Percentiles rank a stretch among this genome's conserved stretches.
Conservation (phyloP, 2,888 invertebrate genomes). For the Byasa hedistus region DNA sequence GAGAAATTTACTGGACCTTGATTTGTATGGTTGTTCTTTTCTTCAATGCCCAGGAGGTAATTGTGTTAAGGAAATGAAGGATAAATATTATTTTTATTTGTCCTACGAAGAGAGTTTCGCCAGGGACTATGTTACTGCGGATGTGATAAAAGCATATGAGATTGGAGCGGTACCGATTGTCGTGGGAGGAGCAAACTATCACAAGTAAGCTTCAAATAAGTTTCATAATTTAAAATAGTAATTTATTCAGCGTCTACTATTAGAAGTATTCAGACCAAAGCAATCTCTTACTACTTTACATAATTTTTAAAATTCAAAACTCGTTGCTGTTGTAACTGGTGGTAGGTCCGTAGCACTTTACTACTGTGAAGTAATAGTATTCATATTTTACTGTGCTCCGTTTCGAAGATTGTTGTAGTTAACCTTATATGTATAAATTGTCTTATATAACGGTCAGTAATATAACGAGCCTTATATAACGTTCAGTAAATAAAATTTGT, state of each 20-base stretch:
- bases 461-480: too few relatives aligned
- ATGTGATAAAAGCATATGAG: slow-evolving; percentile 68
- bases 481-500: not conserved
- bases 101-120: slow-evolving; percentile 50
- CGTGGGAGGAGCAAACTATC: slow-evolving; percentile 82
- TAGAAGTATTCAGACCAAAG: too few relatives aligned
- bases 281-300: too few relatives aligned
- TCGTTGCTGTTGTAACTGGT: too few relatives aligned
- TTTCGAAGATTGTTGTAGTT: too few relatives aligned
- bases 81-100: slow-evolving; percentile 63
- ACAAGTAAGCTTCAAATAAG: slow-evolving; percentile 56
- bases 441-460: too few relatives aligned
- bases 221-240: not conserved
- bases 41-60: slow-evolving; percentile 45
- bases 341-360: too few relatives aligned
- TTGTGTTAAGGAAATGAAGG: slow-evolving; percentile 47
- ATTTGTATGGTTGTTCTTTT: slow-evolving; percentile 68
- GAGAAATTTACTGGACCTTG: slow-evolving; percentile 53
- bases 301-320: too few relatives aligned
- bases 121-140: slow-evolving; percentile 61
- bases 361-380: too few relatives aligned
- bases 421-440: too few relatives aligned
- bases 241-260: too few relatives aligned
- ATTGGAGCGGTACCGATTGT: slow-evolving; percentile 83
- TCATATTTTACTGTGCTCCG: too few relatives aligned